Evolutionary conservation across 2,113 vertebrate genomes (phyloP), one percentile per base, ranked within the genome.

Genomic region (Tonatia bakeri): DNA sequence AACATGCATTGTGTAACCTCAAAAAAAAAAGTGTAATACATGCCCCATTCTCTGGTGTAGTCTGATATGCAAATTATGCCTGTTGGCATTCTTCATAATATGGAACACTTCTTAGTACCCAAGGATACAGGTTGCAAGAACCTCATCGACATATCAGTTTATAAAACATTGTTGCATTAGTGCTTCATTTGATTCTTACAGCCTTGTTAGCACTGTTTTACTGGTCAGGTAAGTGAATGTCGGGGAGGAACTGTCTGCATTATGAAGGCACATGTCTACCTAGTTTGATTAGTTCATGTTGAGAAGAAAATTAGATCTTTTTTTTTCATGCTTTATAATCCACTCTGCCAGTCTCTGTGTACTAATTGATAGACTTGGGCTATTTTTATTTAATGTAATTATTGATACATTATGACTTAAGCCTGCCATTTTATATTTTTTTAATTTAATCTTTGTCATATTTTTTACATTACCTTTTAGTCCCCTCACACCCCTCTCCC

Each of bases 231-330:
- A 26, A 26, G 2, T 40, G 40, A 52, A 12, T 31, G 4, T 81
- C 67, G 20, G 24, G 16, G 43, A 91, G 56, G 65, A 59, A 45
- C 19, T 77, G 28, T 33, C 67, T 75, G 4, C 45, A 7, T 38
- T 52, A 5, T 17, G 70, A 45, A 93, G 69, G 54, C 50, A n/a
- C 40, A 16, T 59, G 28, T 33, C 67, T 52, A 40, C 50, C 52
- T 73, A 59, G 26, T 52, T 89, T 54, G 61, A 70, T 76, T 43
- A 69, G 31, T 90, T 77, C 82, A 56, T 91, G 45, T 54, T 77
- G 82, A 82, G 52, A 92, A 87, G 52, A 83, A 90, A 79, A 87
- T 87, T 79, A 65, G 24, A 67, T 94, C 19, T 86, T 72, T 31
- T 64, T 56, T 56, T 61, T 28, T 13, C 8, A 31, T 64, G 61